Conservation (phyloP, 2,888 invertebrate genomes). For the Vanessa cardui region DNA sequence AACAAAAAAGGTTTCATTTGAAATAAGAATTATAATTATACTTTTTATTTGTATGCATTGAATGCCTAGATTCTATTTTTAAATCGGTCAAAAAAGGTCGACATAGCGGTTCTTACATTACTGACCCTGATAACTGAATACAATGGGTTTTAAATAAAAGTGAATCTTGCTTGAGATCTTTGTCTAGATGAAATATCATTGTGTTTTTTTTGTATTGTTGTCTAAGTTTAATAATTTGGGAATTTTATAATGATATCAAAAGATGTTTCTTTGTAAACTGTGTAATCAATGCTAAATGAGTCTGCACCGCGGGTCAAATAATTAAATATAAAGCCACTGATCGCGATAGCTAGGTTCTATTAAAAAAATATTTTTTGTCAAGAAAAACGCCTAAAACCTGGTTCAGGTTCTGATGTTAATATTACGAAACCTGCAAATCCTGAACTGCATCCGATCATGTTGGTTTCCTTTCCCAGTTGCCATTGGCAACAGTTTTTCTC, state of each 20-base stretch:
- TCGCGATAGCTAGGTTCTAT: no score
- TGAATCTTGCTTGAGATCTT: constrained; percentile 30
- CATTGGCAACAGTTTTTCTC: no score
- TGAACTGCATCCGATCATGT: no score
- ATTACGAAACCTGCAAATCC: no score
- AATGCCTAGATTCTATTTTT: neutral
- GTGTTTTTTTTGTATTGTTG: constrained; percentile 28
- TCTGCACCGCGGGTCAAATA: no score
- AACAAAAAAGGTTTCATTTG: neutral
- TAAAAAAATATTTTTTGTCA: no score
- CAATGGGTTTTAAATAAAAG: constrained; percentile 31
- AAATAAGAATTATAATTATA: neutral
- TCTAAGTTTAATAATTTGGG: constrained; percentile 17
- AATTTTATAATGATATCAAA: neutral
- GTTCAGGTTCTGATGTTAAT: no score
- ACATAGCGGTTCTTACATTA: constrained; percentile 11
- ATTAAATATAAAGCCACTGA: no score
- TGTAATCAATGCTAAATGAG: neutral
- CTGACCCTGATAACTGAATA: constrained; percentile 29
- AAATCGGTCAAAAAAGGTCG: constrained; percentile 12
- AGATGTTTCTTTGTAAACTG: neutral
- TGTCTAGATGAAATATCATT: constrained; percentile 22
- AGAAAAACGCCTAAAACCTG: no score
- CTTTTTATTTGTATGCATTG: no score
- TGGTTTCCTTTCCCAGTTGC: no score